These are phyloP conservation scores for Eucera pruinosa DNA, from an alignment of 2,888 invertebrate species.

Conservation along the genomic window DNA sequence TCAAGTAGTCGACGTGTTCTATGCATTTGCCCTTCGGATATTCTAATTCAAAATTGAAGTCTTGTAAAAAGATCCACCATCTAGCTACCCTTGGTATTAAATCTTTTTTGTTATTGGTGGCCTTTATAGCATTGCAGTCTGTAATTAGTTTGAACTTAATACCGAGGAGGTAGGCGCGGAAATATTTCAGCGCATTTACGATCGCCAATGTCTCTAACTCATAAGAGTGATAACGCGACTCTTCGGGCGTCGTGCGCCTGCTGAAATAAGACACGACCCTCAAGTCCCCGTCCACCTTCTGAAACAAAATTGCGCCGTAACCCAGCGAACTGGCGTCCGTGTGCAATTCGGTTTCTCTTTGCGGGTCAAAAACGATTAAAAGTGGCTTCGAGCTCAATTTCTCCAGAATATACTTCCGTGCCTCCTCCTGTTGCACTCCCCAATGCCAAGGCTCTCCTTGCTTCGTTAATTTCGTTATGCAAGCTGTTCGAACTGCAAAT, in stretches of 20 bases:
- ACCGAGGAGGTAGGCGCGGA: constrained; percentile 52
- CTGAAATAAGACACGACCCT: constrained; percentile 22
- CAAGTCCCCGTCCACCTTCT: constrained; percentile 1
- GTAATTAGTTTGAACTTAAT: constrained; percentile 52
- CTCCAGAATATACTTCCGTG: background rate
- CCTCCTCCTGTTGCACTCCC: constrained; percentile 7
- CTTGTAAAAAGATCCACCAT: constrained; percentile 36
- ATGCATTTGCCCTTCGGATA: constrained; percentile 59
- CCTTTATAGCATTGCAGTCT: constrained; percentile 14
- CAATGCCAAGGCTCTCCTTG: constrained; percentile 1
- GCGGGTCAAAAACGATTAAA: constrained; percentile 14
- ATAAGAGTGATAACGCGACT: constrained; percentile 43
- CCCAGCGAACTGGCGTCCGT: constrained; percentile 35
- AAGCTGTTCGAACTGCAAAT: too few species aligned
- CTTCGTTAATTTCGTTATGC: too few species aligned
- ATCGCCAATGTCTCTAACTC: constrained; percentile 49
- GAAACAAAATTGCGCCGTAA: constrained; percentile 17
- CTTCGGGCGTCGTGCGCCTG: constrained; percentile 4
- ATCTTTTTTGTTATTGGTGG: background rate
- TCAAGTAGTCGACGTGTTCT: constrained; percentile 61
- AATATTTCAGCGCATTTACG: constrained; percentile 45
- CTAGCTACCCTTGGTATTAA: constrained; percentile 2
- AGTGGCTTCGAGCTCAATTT: background rate
- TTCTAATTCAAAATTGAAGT: constrained; percentile 67
- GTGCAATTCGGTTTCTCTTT: constrained; percentile 19